These are phyloP conservation scores for Leucophora obtusa DNA, from an alignment of 2,888 invertebrate genomes.

Conservation along the genomic window DNA sequence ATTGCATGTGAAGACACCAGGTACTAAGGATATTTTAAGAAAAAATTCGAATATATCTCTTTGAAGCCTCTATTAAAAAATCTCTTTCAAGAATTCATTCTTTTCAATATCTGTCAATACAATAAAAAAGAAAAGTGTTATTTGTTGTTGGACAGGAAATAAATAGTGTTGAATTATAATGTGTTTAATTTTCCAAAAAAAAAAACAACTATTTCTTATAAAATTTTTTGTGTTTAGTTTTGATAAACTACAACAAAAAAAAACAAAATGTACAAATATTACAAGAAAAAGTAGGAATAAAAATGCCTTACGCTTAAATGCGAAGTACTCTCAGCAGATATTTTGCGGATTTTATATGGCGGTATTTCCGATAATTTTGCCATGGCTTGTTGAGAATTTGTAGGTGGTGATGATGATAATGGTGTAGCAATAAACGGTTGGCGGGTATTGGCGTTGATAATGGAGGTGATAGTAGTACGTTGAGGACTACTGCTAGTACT, in stretches of 20 bases:
- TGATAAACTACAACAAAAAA: constrained; percentile 31
- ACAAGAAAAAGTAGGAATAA: constrained; percentile 11
- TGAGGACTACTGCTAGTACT: constrained; percentile 76
- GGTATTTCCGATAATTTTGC: constrained; percentile 79
- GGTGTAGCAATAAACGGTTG: constrained; percentile 68
- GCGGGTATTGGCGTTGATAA: constrained; percentile 58
- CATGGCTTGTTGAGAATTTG: constrained; percentile 55
- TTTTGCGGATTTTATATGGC: constrained; percentile 80
- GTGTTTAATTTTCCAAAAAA: background rate
- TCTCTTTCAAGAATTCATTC: constrained; percentile 30
- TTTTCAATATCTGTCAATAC: constrained; percentile 24
- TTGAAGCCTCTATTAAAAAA: too few species aligned
- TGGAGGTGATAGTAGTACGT: constrained; percentile 65
- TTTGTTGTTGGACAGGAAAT: constrained; percentile 1
- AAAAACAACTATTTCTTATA: background rate
- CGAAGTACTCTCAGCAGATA: constrained; percentile 80
- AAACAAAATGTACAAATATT: constrained; percentile 22
- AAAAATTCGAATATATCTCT: too few species aligned
- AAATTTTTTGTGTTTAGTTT: background rate
- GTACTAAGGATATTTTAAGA: too few species aligned
- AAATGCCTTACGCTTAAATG: constrained; percentile 76
- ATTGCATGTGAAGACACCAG: too few species aligned
- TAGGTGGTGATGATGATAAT: constrained; percentile 65
- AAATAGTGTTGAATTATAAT: constrained; percentile 23
- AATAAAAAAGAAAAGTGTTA: constrained; percentile 7